Conservation (phyloP, 2,797 vertebrate species). For the Pogonophryne albipinna region DNA sequence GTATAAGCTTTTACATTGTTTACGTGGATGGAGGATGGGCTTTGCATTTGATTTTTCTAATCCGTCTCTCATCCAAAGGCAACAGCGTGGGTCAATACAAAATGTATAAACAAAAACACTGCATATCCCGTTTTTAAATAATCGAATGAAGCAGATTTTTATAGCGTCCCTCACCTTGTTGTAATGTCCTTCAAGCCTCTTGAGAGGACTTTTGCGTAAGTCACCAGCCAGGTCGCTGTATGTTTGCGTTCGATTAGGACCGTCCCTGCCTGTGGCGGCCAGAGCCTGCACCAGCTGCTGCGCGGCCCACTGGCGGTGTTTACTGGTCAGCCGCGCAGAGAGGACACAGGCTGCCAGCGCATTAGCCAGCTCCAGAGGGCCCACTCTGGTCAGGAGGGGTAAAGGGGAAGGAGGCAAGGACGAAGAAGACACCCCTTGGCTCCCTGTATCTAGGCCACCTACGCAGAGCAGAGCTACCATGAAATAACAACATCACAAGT, state of each 20-base stretch:
- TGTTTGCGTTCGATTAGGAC: slow-evolving; percentile 81
- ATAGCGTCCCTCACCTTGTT: slow-evolving; percentile 77
- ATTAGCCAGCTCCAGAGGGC: slow-evolving; percentile 87
- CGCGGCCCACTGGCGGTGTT: slow-evolving; percentile 87
- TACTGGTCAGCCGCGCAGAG: slow-evolving; percentile 83
- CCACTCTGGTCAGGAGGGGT: slow-evolving; percentile 77
- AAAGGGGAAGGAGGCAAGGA: slow-evolving; percentile 72
- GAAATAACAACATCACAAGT: background rate
- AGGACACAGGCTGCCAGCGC: slow-evolving; percentile 86
- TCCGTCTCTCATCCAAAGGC: background rate
- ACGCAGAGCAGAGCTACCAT: background rate
- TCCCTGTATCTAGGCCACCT: slow-evolving; percentile 66
- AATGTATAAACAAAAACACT: background rate
- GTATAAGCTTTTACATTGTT: background rate
- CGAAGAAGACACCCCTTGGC: slow-evolving; percentile 61
- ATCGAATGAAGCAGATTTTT: background rate
- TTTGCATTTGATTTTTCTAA: too few species aligned
- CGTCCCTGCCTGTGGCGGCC: slow-evolving; percentile 80
- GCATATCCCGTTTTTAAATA: background rate
- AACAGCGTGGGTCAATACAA: too few species aligned
- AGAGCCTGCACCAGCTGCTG: slow-evolving; percentile 86
- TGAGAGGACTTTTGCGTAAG: slow-evolving; percentile 85
- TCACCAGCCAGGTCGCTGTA: slow-evolving; percentile 87
- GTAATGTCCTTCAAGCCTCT: slow-evolving; percentile 87
- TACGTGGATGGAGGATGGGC: background rate